Evolutionary conservation across 2,888 invertebrate species (phyloP).

Genomic region (Ophion costatus): DNA sequence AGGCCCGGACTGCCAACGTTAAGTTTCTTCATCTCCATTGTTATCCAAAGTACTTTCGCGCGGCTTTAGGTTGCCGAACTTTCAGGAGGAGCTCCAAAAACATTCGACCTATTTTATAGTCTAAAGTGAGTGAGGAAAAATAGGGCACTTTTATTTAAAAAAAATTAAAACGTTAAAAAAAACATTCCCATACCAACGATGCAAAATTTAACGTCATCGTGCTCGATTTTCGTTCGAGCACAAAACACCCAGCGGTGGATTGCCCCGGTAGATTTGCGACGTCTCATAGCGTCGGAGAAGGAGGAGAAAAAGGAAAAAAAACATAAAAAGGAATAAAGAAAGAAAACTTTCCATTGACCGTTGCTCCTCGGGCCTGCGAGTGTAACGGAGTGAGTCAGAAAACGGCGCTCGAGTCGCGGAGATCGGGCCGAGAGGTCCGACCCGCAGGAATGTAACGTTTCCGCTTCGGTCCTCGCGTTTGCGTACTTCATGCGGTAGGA

Average conservation of each 20-base stretch:
- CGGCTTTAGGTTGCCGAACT: no score
- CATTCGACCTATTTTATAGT: no score
- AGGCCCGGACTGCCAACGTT: no score
- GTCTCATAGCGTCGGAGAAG: constrained; percentile 37
- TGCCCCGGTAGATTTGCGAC: constrained; percentile 32
- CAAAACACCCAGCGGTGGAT: constrained; percentile 7
- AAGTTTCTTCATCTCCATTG: no score
- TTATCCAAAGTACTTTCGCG: no score
- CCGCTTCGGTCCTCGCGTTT: constrained; percentile 22
- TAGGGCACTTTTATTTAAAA: not conserved
- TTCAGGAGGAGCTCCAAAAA: no score
- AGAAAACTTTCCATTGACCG: constrained; percentile 78
- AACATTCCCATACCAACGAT: not conserved
- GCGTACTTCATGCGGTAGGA: not conserved
- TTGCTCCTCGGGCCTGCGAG: constrained; percentile 67
- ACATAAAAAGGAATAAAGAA: constrained; percentile 7
- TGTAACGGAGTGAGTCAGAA: constrained; percentile 70
- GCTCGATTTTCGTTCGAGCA: constrained; percentile 3
- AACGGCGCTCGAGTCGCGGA: constrained; percentile 56
- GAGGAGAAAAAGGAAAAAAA: constrained; percentile 70
- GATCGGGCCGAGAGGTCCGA: constrained; percentile 57
- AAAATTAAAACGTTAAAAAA: no score
- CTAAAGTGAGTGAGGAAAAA: not conserved
- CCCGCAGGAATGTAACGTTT: constrained; percentile 60
- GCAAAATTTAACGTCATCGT: not conserved